phyloP scores from a whole-genome alignment of 2,113 vertebrate genomes.

The Pluvialis apricaria region DNA sequence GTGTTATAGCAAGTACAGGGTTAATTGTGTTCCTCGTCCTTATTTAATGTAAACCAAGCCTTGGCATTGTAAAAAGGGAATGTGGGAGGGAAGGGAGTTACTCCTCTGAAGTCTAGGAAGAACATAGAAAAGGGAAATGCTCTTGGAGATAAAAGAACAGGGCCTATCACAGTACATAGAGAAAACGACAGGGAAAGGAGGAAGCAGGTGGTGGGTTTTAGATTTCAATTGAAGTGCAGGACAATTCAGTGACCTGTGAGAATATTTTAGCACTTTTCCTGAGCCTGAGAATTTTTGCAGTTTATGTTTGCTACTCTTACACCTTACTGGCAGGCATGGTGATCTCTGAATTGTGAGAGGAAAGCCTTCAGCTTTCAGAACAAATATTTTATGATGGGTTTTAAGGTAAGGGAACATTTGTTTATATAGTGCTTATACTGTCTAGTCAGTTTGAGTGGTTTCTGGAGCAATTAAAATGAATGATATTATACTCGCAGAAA shows the following conservation, averaged over 20 bases:
- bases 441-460: not conserved
- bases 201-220: constrained; percentile 14
- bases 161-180: not conserved
- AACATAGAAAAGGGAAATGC: not conserved
- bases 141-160: not conserved
- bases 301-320: not conserved
- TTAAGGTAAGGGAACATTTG: not conserved
- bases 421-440: not conserved
- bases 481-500: not conserved
- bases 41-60: not conserved
- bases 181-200: not conserved
- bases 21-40: not conserved
- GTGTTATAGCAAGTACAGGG: not conserved
- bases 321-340: not conserved
- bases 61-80: not conserved
- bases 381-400: not conserved
- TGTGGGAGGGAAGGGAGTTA: not conserved
- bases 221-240: constrained; percentile 19
- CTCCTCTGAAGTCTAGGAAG: not conserved
- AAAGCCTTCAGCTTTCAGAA: not conserved
- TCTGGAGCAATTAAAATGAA: not conserved
- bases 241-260: constrained; percentile 11
- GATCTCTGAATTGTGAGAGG: not conserved
- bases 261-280: not conserved
- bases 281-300: not conserved